Conservation (phyloP, 2,113 vertebrate genomes). For the Poicephalus gulielmi region DNA sequence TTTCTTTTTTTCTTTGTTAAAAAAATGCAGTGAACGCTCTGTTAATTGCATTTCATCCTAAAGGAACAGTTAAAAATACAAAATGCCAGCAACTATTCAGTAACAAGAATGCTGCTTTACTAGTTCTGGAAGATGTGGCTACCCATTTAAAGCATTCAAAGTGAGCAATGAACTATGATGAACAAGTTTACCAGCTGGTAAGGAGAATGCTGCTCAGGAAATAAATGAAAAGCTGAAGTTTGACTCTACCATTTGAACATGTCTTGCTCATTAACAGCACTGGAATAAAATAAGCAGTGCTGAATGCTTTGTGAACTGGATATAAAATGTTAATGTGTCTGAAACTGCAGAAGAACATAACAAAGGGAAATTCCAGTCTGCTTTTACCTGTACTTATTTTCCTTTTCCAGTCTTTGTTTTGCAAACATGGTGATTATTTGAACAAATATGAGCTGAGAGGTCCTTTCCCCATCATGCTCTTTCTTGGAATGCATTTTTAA, state of each 20-base stretch:
- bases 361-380: background rate
- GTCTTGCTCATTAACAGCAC: background rate
- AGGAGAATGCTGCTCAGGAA: background rate
- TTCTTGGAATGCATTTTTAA: background rate
- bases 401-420: background rate
- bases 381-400: background rate
- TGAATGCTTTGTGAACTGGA: background rate
- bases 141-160: background rate
- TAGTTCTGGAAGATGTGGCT: background rate
- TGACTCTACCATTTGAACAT: background rate
- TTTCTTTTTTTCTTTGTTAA: background rate
- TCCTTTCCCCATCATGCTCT: background rate
- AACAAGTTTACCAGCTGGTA: background rate
- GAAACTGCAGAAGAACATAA: background rate
- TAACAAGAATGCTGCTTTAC: background rate
- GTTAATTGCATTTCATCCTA: background rate
- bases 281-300: background rate
- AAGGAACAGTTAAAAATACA: constrained; percentile 8
- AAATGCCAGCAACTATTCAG: background rate
- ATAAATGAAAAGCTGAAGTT: constrained; percentile 1
- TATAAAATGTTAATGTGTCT: background rate
- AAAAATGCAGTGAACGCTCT: background rate
- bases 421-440: background rate
- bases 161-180: background rate
- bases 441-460: background rate